Percentiles rank a stretch among this genome's conserved stretches.
phyloP scores from a whole-genome alignment of 2,888 invertebrate genomes.

The Rotaria magnacalcarata region DNA sequence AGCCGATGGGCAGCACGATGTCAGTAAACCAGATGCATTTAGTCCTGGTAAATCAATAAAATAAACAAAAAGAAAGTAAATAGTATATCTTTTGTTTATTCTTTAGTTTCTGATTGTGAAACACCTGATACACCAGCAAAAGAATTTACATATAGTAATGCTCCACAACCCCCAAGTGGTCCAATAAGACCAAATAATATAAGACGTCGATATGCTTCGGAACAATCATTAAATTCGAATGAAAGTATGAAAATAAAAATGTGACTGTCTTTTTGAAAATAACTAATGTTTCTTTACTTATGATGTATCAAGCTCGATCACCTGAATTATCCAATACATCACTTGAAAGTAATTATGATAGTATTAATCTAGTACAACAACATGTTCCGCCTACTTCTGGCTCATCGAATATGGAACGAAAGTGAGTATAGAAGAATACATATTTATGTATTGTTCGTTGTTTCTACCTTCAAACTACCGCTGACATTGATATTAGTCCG shows the following conservation, averaged over 20 bases:
- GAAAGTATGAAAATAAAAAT: not conserved
- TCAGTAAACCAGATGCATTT: not conserved
- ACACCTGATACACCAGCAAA: not conserved
- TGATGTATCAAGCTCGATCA: not conserved
- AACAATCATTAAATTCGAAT: not conserved
- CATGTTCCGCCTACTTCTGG: not conserved
- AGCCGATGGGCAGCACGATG: not conserved
- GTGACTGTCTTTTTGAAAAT: too few relatives aligned
- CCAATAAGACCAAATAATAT: not conserved
- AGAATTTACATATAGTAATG: not conserved
- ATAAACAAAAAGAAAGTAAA: not conserved
- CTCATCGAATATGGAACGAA: conserved; percentile 1
- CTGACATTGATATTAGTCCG: too few relatives aligned
- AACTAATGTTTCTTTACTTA: not conserved
- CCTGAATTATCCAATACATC: conserved; percentile 18
- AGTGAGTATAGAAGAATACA: not conserved
- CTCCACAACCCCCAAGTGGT: not conserved
- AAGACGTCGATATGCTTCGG: not conserved
- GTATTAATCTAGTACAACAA: not conserved
- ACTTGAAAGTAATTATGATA: conserved; percentile 22
- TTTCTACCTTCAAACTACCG: too few relatives aligned
- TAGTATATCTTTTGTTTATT: too few relatives aligned
- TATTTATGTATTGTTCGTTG: too few relatives aligned
- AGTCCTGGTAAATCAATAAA: not conserved
- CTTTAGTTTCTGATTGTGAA: not conserved